These are phyloP conservation scores for Frankliniella fusca DNA, from an alignment of 2,888 invertebrate genomes.

Conservation along the genomic window DNA sequence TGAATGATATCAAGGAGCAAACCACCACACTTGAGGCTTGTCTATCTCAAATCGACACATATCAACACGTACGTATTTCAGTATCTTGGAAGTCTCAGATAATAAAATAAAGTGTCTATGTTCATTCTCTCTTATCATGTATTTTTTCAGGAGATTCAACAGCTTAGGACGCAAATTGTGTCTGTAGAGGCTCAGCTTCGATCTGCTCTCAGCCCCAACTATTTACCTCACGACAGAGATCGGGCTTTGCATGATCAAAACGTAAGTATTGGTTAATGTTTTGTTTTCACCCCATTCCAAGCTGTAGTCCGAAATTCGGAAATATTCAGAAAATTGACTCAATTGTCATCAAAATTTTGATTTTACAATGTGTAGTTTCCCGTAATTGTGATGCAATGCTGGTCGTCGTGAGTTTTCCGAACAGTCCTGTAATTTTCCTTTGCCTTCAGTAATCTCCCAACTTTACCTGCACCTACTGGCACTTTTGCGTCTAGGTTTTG, in stretches of 20 bases:
- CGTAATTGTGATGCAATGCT: too few species aligned
- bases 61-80: constrained; percentile 60
- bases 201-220: constrained; percentile 74
- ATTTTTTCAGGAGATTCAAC: constrained; percentile 66
- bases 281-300: not conserved
- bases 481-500: too few species aligned
- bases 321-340: too few species aligned
- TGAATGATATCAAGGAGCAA: constrained; percentile 59
- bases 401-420: too few species aligned
- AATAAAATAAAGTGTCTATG: not conserved
- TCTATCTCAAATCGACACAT: constrained; percentile 78
- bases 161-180: constrained; percentile 75
- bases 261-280: constrained; percentile 57
- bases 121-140: not conserved
- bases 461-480: not conserved
- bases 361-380: too few species aligned
- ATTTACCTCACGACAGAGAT: constrained; percentile 76
- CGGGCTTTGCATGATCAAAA: constrained; percentile 78
- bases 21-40: constrained; percentile 66
- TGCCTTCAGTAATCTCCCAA: not conserved
- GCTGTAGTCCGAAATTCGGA: too few species aligned
- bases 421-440: too few species aligned
- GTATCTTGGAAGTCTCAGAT: not conserved
- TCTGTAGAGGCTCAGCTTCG: constrained; percentile 84
- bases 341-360: too few species aligned